Base-by-base conservation (phyloP, 37 sponge, comb jelly and placozoan species). In the Beroe ovata region DNA sequence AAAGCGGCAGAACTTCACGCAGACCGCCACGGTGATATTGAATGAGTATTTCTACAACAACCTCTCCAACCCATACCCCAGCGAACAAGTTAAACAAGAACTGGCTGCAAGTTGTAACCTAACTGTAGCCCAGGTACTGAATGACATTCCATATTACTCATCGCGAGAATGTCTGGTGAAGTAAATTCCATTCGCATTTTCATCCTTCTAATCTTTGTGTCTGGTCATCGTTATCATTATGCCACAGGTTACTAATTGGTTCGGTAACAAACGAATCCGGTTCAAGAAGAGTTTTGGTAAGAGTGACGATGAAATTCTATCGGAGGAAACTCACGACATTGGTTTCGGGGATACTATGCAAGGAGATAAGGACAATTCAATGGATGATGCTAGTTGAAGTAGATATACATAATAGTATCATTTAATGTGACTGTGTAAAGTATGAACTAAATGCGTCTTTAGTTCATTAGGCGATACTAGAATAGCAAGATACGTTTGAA, bases 31-130 rank as follows among this genome's bases (percentile, higher is more conserved):
- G 0, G 84, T 42, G 26, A 42, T 42, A 42, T 20, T 77, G 54
- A 77, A 77, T 25, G 84, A 77, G 84, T 39, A 39, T 39, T 77
- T 77, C 28, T 77, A 77, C 47, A 77, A 77, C 23, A 77, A 77
- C 47, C 84, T 77, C 8, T 42, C 84, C 22, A 77, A 77, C 47
- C 84, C 84, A 3, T 42, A 42, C n/a, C 84, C 84, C 47, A 77
- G 28, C 3, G 84, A 77, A 77, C 84, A 77, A 77, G 54, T 77
- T 3, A 77, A 77, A 40, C 36, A 77, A 29, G 84, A 77, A 40
- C 84, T 77, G 18, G 84, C 84, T 4, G 54, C 54, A 1, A 77
- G 33, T 33, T 77, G 84, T 23, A 77, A 77, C 4, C 54, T 77
- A 1, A 40, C 84, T 25, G 54, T 42, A 8, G 54, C 84, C 6